phyloP scores from a whole-genome alignment of 2,888 invertebrate species.

The Nymphalis urticae region DNA sequence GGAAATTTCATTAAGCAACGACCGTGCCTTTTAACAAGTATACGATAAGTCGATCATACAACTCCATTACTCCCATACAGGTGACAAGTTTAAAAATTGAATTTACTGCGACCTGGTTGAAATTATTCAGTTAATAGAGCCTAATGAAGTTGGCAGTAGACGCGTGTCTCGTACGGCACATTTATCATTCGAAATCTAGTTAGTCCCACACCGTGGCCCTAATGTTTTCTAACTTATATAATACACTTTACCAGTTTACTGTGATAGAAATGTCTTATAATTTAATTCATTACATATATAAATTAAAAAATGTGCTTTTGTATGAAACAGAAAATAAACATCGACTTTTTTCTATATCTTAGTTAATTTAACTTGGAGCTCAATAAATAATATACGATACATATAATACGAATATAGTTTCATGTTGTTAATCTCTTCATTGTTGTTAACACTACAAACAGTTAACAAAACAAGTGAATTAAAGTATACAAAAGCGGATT shows the following conservation, averaged over 20 bases:
- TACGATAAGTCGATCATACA: conserved; percentile 15
- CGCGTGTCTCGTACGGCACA: conserved; percentile 37
- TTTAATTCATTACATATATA: not conserved
- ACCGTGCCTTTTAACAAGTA: conserved; percentile 27
- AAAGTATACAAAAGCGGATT: no score
- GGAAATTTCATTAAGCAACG: conserved; percentile 40
- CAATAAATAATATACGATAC: no score
- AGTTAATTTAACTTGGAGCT: no score
- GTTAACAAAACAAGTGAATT: no score
- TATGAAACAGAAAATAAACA: not conserved
- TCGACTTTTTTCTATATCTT: no score
- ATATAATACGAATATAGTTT: no score
- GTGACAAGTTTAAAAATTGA: conserved; percentile 53
- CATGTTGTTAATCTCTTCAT: no score
- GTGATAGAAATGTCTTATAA: not conserved
- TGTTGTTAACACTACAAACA: no score
- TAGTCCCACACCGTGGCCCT: conserved; percentile 32
- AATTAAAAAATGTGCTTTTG: not conserved
- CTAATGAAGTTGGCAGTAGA: conserved; percentile 54
- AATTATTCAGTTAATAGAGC: conserved; percentile 61
- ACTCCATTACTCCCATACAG: conserved; percentile 24
- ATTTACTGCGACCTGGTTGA: conserved; percentile 58
- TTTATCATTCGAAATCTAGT: conserved; percentile 44
- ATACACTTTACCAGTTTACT: conserved; percentile 25
- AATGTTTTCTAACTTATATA: conserved; percentile 31